phyloP scores from a whole-genome alignment of 2,888 invertebrate genomes.

The Pardosa pseudoannulata region DNA sequence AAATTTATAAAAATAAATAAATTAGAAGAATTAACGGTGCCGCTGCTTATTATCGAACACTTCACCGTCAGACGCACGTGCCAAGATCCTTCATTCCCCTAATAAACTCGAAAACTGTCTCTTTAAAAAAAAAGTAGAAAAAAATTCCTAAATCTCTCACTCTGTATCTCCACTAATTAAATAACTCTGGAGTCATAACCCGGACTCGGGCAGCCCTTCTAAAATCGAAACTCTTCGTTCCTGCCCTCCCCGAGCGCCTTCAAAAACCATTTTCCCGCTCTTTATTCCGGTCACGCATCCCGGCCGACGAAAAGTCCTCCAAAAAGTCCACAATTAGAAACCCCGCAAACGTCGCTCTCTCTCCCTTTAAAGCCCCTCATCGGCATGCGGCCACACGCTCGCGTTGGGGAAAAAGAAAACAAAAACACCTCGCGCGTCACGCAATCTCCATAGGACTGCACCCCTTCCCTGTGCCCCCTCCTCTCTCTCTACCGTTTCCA shows the following conservation, averaged over 20 bases:
- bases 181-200: not conserved
- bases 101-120: no score
- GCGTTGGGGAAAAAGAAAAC: not conserved
- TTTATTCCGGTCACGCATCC: conserved; percentile 13
- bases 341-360: conserved; percentile 2
- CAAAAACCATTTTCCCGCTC: not conserved
- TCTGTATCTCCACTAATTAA: not conserved
- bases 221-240: conserved; percentile 11
- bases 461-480: not conserved
- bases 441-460: not conserved
- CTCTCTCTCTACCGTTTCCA: not conserved
- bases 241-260: not conserved
- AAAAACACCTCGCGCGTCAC: conserved; percentile 1
- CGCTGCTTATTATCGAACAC: no score
- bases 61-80: no score
- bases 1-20: no score
- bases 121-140: no score
- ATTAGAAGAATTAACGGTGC: no score
- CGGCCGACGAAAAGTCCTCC: conserved; percentile 1
- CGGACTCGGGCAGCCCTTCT: not conserved
- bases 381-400: not conserved
- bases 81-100: no score
- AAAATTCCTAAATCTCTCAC: no score
- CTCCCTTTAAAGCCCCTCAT: conserved; percentile 6
- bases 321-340: conserved; percentile 18